Percentiles rank a stretch among this genome's conserved stretches.
Conservation (phyloP, 2,888 invertebrate species). For the Dusona sp. region DNA sequence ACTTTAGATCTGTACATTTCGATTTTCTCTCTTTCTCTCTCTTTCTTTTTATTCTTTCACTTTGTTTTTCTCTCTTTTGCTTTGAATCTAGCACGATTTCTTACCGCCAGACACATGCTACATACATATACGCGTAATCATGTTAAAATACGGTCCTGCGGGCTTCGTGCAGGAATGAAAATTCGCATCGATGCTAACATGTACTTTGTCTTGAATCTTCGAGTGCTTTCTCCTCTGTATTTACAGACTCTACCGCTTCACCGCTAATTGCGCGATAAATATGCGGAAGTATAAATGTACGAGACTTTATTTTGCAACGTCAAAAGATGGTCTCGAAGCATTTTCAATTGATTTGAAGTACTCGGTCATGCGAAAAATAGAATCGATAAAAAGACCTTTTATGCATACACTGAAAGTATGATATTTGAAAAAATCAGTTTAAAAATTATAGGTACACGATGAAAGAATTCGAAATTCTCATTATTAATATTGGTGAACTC, state of each 20-base stretch:
- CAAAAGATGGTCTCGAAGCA: background rate
- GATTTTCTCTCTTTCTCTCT: conserved; percentile 9
- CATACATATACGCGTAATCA: conserved; percentile 4
- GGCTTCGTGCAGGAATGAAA: conserved; percentile 26
- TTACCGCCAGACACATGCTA: background rate
- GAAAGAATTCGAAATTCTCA: too few relatives aligned
- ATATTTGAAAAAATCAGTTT: too few relatives aligned
- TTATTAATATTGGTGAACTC: too few relatives aligned
- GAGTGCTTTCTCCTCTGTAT: background rate
- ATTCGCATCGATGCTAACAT: conserved; percentile 25
- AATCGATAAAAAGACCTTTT: background rate
- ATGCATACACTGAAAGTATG: too few relatives aligned
- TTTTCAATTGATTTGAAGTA: background rate
- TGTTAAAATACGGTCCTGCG: conserved; percentile 20
- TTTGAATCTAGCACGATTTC: conserved; percentile 39
- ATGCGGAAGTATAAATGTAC: conserved; percentile 18
- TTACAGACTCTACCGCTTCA: background rate
- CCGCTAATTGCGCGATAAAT: conserved; percentile 37
- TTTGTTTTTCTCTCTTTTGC: conserved; percentile 24
- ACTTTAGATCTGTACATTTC: conserved; percentile 47
- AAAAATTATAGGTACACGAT: too few relatives aligned
- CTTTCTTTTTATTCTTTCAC: background rate
- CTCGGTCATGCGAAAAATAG: background rate
- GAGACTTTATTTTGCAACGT: conserved; percentile 12
- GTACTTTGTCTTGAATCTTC: conserved; percentile 10